These are phyloP conservation scores for Wasmannia auropunctata DNA, from an alignment of 1,140 invertebrate species.

Conservation along the genomic window DNA sequence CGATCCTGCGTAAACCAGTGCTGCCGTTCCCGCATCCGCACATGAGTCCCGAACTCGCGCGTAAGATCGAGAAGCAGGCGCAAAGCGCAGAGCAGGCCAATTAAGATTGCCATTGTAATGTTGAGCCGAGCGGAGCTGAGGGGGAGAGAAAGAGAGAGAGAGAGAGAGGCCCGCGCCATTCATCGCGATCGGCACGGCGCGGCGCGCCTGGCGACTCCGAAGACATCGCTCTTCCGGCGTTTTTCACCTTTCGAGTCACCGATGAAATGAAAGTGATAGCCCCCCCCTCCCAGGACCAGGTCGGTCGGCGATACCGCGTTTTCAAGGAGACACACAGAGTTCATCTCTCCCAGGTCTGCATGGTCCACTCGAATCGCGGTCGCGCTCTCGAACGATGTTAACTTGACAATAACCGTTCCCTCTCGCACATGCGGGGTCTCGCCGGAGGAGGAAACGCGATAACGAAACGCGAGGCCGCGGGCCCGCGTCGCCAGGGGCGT, in stretches of 20 bases:
- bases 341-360: neutral
- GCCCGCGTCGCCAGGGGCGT: neutral
- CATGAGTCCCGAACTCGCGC: slow-evolving; percentile 82
- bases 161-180: neutral
- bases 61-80: slow-evolving; percentile 83
- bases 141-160: too few species aligned
- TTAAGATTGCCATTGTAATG: slow-evolving; percentile 58
- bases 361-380: neutral
- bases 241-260: neutral
- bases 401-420: slow-evolving; percentile 48
- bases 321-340: neutral
- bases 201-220: slow-evolving; percentile 23
- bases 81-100: slow-evolving; percentile 82
- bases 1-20: slow-evolving; percentile 89
- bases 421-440: neutral
- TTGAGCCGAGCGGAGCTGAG: neutral
- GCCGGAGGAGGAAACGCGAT: neutral
- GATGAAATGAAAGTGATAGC: neutral
- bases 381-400: slow-evolving; percentile 30
- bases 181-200: slow-evolving; percentile 3
- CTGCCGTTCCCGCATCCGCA: slow-evolving; percentile 84
- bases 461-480: neutral
- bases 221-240: neutral
- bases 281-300: too few species aligned
- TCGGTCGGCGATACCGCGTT: neutral